These are phyloP conservation scores for Morelia viridis DNA, from an alignment of 2,797 vertebrate genomes.

Conservation along the genomic window DNA sequence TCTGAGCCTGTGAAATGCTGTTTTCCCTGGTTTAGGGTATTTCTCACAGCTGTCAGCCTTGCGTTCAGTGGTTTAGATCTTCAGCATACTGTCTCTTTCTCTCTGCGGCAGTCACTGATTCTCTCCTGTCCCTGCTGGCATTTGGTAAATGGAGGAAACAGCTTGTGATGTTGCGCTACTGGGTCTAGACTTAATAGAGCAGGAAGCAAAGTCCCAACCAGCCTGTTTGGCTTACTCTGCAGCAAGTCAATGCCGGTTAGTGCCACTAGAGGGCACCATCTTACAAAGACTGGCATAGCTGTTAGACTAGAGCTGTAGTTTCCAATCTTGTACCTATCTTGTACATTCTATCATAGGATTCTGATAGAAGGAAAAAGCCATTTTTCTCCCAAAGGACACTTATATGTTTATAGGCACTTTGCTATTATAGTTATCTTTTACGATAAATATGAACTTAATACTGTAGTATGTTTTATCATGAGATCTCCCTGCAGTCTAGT, in stretches of 20 bases:
- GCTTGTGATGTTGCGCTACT: slow-evolving; percentile 4
- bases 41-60: not conserved
- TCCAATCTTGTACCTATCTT: not conserved
- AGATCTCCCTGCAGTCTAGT: not conserved
- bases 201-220: not conserved
- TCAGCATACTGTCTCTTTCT: not conserved
- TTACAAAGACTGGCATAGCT: not conserved
- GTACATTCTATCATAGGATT: not conserved
- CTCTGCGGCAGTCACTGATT: not conserved
- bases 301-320: not conserved
- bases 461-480: not conserved
- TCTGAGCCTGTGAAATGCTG: not conserved
- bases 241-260: too few species aligned
- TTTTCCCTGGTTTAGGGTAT: not conserved
- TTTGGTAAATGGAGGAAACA: slow-evolving; percentile 10
- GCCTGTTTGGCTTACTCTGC: not conserved
- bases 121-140: slow-evolving; percentile 3
- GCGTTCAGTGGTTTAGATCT: not conserved
- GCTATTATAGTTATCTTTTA: not conserved
- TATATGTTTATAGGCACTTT: not conserved
- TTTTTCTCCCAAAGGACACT: not conserved
- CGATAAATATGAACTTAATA: not conserved
- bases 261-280: slow-evolving; percentile 10
- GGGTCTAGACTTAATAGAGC: slow-evolving; percentile 3
- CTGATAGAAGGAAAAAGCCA: not conserved